A percentile compares a stretch with the other conserved stretches of the same genome.
These are phyloP conservation scores for Lepetodrilus schrolli DNA, from an alignment of 2,888 invertebrate genomes.

Conservation along the genomic window DNA sequence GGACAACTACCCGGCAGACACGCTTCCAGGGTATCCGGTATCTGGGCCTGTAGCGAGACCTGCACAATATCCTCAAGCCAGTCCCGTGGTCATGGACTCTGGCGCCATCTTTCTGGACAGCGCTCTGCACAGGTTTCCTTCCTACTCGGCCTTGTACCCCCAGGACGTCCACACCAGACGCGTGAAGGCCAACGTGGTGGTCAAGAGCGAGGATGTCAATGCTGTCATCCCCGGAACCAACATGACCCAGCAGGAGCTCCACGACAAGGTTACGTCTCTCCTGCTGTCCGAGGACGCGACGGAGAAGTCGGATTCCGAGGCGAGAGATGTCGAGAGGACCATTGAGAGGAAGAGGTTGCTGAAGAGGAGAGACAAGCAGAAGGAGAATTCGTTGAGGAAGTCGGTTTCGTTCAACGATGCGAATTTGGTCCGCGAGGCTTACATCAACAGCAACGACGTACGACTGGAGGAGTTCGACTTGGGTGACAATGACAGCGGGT, in stretches of 20 bases:
- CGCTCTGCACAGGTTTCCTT: constrained; percentile 54
- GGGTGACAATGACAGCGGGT: constrained; percentile 45
- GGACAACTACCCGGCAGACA: constrained; percentile 66
- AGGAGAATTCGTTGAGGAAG: constrained; percentile 62
- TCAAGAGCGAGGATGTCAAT: constrained; percentile 49
- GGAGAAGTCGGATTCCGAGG: constrained; percentile 52
- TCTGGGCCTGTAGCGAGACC: constrained; percentile 68
- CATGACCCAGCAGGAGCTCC: constrained; percentile 65
- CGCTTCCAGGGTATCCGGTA: constrained; percentile 69
- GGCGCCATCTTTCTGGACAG: constrained; percentile 51
- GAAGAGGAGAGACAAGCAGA: constrained; percentile 57
- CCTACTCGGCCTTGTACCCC: constrained; percentile 35
- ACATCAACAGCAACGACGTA: background rate
- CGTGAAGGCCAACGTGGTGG: constrained; percentile 31
- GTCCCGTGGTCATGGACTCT: constrained; percentile 55
- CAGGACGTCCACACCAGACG: background rate
- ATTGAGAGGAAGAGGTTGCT: constrained; percentile 43
- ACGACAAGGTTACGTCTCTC: constrained; percentile 66
- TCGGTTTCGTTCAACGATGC: constrained; percentile 57
- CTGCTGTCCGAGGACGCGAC: constrained; percentile 47
- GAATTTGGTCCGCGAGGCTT: constrained; percentile 20
- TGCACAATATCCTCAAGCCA: constrained; percentile 58
- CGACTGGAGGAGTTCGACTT: background rate
- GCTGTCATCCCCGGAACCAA: constrained; percentile 66
- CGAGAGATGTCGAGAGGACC: constrained; percentile 49